A percentile compares a stretch with the other conserved stretches of the same genome.
These are phyloP conservation scores for Pituophis catenifer DNA, from an alignment of 2,113 vertebrate genomes.

Conservation along the genomic window DNA sequence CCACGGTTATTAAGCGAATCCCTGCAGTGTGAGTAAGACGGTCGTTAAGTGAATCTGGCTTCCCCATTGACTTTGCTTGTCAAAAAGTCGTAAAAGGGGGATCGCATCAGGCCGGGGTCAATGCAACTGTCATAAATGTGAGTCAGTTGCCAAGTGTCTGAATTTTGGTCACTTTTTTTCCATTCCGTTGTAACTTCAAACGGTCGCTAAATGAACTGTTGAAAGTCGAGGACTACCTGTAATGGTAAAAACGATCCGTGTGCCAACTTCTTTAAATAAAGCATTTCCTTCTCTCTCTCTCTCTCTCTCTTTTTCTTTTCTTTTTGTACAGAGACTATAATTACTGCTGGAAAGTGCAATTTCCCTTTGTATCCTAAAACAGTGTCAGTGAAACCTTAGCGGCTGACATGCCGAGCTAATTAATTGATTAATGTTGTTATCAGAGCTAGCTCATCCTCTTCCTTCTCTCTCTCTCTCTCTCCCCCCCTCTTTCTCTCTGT, in stretches of 20 bases:
- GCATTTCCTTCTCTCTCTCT: neutral
- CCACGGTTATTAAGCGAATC: no score
- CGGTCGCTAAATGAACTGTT: no score
- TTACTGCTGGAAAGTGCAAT: neutral
- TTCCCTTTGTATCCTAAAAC: neutral
- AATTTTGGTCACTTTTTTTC: no score
- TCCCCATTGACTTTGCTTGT: no score
- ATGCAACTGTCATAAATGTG: no score
- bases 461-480: slow-evolving; percentile 42
- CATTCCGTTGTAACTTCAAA: no score
- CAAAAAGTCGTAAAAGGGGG: no score
- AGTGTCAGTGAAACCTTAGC: slow-evolving; percentile 25
- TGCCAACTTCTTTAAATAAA: neutral
- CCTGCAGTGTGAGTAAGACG: no score
- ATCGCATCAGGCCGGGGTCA: no score
- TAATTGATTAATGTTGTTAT: slow-evolving; percentile 60
- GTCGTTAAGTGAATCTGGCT: no score
- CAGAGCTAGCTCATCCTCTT: slow-evolving; percentile 49
- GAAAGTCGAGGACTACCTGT: no score
- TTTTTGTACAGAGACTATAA: neutral
- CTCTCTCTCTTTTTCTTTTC: neutral
- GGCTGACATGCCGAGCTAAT: slow-evolving; percentile 52
- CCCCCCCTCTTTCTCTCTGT: neutral
- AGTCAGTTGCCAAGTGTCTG: no score
- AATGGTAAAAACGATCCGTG: neutral